These are phyloP conservation scores for human DNA, from an alignment of 2,113 vertebrate species.

Conservation along the genomic window DNA sequence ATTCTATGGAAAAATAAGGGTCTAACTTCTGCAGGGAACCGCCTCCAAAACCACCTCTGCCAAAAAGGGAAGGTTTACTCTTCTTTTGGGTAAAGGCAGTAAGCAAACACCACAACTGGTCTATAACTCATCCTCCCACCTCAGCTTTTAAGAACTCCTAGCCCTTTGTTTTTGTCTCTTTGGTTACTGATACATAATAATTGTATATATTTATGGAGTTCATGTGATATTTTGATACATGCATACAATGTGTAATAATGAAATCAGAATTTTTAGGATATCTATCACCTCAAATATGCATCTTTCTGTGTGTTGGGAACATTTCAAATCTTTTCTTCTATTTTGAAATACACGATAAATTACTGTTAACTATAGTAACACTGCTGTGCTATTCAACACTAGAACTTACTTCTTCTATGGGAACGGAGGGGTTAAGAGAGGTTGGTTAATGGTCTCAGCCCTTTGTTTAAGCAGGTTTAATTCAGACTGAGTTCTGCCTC, in stretches of 20 bases:
- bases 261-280: background rate
- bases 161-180: background rate
- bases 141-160: background rate
- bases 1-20: background rate
- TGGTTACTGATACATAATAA: background rate
- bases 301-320: background rate
- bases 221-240: background rate
- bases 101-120: background rate
- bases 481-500: background rate
- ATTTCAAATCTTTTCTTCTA: background rate
- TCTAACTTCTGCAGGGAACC: background rate
- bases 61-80: background rate
- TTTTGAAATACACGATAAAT: background rate
- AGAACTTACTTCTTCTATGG: background rate
- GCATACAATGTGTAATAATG: background rate
- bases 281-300: background rate
- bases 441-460: background rate
- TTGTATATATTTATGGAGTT: background rate
- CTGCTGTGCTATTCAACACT: background rate
- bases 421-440: background rate
- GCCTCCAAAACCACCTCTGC: background rate
- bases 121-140: background rate
- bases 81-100: background rate
- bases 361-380: background rate
- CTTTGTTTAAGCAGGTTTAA: background rate